These are phyloP conservation scores for Falco cherrug DNA, from an alignment of 2,797 vertebrate genomes.

Conservation along the genomic window DNA sequence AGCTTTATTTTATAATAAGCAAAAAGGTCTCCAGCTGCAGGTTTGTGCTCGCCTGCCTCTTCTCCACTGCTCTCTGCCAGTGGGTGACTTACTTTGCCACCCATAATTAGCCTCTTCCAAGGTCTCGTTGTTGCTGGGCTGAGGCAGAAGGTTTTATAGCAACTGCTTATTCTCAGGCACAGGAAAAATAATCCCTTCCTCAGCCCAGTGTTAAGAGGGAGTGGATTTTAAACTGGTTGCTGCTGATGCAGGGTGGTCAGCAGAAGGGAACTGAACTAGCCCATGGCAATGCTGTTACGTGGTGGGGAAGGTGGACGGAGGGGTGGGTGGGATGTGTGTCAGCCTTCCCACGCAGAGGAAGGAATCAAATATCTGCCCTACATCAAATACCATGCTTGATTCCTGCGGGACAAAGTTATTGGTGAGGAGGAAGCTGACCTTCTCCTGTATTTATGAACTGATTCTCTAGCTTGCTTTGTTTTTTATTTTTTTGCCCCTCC, in stretches of 20 bases:
- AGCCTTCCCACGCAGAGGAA: not conserved
- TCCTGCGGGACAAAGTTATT: not conserved
- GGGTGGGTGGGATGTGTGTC: not conserved
- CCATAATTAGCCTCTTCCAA: not conserved
- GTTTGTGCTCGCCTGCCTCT: not conserved
- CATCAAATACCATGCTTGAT: not conserved
- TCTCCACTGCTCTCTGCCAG: not conserved
- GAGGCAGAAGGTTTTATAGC: not conserved
- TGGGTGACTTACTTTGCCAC: not conserved
- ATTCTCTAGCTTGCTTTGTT: not conserved
- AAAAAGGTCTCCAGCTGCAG: not conserved
- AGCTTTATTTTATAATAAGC: not conserved
- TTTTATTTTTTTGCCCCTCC: not conserved
- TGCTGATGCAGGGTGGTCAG: not conserved
- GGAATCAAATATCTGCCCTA: conserved; percentile 37
- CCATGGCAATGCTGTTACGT: accelerated
- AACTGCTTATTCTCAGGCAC: not conserved
- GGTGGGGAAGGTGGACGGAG: not conserved
- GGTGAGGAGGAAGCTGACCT: conserved; percentile 55
- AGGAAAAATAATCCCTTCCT: not conserved
- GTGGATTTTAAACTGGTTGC: not conserved
- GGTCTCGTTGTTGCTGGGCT: not conserved
- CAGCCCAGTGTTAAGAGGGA: not conserved
- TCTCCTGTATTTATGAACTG: conserved; percentile 47
- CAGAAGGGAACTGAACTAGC: not conserved